A percentile compares a stretch with the other conserved stretches of the same genome.
Evolutionary conservation across 2,797 vertebrate species (phyloP).

Genomic region (Bradypodion pumilum): DNA sequence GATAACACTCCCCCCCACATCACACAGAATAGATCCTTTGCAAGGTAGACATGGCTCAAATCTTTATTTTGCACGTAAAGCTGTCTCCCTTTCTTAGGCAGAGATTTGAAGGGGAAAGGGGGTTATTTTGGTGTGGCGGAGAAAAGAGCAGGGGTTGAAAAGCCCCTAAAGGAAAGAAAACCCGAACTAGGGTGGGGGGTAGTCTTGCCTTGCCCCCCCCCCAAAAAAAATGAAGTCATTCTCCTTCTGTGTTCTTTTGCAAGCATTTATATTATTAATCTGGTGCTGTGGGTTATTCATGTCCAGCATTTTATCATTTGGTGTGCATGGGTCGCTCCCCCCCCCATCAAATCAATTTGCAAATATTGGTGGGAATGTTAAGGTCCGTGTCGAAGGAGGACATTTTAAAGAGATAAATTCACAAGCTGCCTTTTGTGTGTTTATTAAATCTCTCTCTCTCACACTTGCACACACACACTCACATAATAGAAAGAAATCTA

Average conservation of each 20-base stretch:
- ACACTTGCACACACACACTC: no score
- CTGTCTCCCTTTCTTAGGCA: not conserved
- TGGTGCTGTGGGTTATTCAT: not conserved
- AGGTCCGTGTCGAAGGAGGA: not conserved
- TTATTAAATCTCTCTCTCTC: no score
- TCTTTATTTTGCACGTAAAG: not conserved
- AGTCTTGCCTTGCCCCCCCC: not conserved
- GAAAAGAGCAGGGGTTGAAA: not conserved
- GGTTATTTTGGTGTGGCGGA: no score
- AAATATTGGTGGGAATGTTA: not conserved
- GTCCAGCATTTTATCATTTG: not conserved
- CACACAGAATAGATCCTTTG: not conserved
- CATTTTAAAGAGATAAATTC: not conserved
- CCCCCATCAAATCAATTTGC: not conserved
- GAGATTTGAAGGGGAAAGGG: not conserved
- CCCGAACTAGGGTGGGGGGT: not conserved
- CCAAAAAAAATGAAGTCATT: no score
- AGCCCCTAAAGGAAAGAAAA: no score
- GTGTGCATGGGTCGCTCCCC: no score
- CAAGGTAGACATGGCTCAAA: not conserved
- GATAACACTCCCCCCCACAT: not conserved
- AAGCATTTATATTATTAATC: conserved; percentile 16
- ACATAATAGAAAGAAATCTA: no score
- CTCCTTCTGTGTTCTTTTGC: not conserved
- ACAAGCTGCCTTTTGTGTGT: not conserved